Conservation (phyloP, 1,140 invertebrate species). For the Scaptomyza hsui region DNA sequence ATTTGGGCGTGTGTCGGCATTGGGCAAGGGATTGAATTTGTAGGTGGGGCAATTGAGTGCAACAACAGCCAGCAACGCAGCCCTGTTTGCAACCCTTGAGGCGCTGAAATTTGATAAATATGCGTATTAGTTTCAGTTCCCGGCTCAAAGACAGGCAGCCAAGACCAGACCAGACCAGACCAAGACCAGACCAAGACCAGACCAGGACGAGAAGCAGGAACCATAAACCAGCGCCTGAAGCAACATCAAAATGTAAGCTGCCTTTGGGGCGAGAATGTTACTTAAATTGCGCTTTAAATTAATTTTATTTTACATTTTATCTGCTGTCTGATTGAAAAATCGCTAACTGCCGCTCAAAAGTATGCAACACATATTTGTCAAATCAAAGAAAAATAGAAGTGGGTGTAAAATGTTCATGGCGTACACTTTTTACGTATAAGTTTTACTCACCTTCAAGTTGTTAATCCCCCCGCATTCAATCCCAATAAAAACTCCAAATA, state of each 20-base stretch:
- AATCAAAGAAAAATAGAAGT: neutral
- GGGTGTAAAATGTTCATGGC: too few species aligned
- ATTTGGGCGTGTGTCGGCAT: constrained; percentile 39
- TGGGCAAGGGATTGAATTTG: neutral
- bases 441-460: neutral
- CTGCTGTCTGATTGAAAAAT: constrained; percentile 25
- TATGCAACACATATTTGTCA: constrained; percentile 42
- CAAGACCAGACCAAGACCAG: constrained; percentile 11
- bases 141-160: constrained; percentile 10
- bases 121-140: constrained; percentile 79
- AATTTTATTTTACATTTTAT: constrained; percentile 35
- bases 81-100: constrained; percentile 57
- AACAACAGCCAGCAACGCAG: constrained; percentile 23
- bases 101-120: constrained; percentile 79
- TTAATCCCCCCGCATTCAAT: neutral
- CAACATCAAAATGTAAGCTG: constrained; percentile 56
- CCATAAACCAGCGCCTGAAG: constrained; percentile 3
- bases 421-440: too few species aligned
- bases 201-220: neutral
- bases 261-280: constrained; percentile 46
- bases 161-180: neutral
- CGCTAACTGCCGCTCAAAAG: constrained; percentile 26
- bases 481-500: constrained; percentile 9
- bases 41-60: constrained; percentile 14
- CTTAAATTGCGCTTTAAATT: constrained; percentile 76